A percentile compares a stretch with the other conserved stretches of the same genome.
Conservation (phyloP, 92 coral and sea anemone species). For the Epizoanthus illoricatus region DNA sequence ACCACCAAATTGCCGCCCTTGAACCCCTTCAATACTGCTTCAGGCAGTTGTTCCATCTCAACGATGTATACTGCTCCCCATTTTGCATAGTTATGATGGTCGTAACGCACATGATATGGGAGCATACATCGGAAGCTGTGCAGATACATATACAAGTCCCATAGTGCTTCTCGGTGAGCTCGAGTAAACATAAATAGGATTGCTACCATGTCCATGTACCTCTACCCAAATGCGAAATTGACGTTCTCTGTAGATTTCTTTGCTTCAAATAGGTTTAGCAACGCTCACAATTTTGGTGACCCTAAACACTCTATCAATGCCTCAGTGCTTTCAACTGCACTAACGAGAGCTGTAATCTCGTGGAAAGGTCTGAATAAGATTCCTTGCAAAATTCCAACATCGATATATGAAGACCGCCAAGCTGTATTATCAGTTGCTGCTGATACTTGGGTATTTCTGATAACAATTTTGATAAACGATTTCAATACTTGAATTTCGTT, state of each 20-base stretch:
- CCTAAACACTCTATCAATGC: conserved; percentile 24
- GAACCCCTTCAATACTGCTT: too few species aligned
- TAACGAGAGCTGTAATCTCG: conserved; percentile 14
- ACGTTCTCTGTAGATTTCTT: conserved; percentile 43
- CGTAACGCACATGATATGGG: conserved; percentile 52
- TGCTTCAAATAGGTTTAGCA: conserved; percentile 35
- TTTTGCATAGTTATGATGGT: conserved; percentile 43
- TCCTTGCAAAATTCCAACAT: conserved; percentile 36
- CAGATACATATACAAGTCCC: conserved; percentile 59
- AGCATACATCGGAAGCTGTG: conserved; percentile 59
- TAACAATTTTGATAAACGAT: too few species aligned
- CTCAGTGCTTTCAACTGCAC: background rate
- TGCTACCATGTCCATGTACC: conserved; percentile 61
- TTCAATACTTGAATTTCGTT: too few species aligned
- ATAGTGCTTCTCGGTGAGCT: conserved; percentile 48
- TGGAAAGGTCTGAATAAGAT: conserved; percentile 32
- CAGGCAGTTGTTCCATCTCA: conserved; percentile 56
- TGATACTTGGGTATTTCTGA: too few species aligned
- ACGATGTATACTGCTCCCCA: conserved; percentile 60
- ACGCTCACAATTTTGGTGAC: background rate
- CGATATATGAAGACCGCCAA: too few species aligned
- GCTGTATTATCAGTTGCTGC: too few species aligned
- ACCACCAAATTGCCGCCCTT: too few species aligned
- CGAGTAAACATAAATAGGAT: conserved; percentile 55
- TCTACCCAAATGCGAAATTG: conserved; percentile 64